Percentiles rank a stretch among this genome's conserved stretches.
These are phyloP conservation scores for Saccostrea glomerata DNA, from an alignment of 1,140 invertebrate species.

Conservation along the genomic window DNA sequence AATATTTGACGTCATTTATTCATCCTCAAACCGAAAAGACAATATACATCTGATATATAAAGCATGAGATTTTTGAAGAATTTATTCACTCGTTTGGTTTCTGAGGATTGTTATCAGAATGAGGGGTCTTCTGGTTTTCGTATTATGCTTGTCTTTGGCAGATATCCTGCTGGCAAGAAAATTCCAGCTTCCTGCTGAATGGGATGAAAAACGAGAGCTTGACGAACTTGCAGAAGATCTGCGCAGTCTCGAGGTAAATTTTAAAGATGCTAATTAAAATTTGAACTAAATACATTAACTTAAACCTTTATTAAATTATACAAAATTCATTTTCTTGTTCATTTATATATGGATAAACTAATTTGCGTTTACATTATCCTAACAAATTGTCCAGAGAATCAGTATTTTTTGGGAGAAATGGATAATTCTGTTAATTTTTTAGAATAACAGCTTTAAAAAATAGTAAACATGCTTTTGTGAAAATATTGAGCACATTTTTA, in stretches of 20 bases:
- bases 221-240: not conserved
- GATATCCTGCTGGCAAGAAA: not conserved
- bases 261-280: too few species aligned
- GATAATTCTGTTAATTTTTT: too few species aligned
- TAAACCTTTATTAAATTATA: too few species aligned
- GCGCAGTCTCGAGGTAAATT: not conserved
- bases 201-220: not conserved
- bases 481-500: too few species aligned
- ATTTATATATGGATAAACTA: too few species aligned
- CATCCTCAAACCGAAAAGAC: not conserved
- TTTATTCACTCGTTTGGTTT: not conserved
- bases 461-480: too few species aligned
- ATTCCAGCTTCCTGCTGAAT: not conserved
- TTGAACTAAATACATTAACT: too few species aligned
- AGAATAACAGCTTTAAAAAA: too few species aligned
- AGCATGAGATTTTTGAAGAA: not conserved
- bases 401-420: too few species aligned
- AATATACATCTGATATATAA: not conserved
- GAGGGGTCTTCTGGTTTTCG: not conserved
- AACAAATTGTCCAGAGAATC: too few species aligned
- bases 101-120: not conserved
- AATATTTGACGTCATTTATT: not conserved
- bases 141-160: not conserved
- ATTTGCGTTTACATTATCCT: too few species aligned
- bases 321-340: too few species aligned